phyloP scores from a whole-genome alignment of 1,140 invertebrate species.

The Saccostrea echinata region DNA sequence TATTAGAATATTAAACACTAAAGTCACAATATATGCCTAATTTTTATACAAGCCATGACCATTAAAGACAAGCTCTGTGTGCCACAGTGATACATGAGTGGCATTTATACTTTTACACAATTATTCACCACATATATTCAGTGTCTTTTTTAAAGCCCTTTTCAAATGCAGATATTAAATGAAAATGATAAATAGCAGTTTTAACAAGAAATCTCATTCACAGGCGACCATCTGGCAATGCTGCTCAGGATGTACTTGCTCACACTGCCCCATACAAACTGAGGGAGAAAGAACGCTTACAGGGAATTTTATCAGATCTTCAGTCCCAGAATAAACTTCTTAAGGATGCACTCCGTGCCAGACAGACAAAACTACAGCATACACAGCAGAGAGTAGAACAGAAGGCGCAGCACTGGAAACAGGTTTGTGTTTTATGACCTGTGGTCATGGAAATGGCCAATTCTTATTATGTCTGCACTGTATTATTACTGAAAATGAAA shows the following conservation, averaged over 20 bases:
- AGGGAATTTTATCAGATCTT: constrained; percentile 24
- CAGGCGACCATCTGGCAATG: constrained; percentile 39
- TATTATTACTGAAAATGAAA: too few relatives aligned
- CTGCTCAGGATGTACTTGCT: constrained; percentile 11
- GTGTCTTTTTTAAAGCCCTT: background rate
- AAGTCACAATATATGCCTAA: too few relatives aligned
- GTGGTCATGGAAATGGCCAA: background rate
- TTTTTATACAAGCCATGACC: too few relatives aligned
- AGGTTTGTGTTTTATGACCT: background rate
- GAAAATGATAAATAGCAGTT: background rate
- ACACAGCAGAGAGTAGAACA: constrained; percentile 40
- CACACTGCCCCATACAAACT: constrained; percentile 32
- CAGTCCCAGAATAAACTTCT: constrained; percentile 45
- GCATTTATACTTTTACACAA: too few relatives aligned
- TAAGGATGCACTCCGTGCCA: constrained; percentile 20
- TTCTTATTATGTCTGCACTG: too few relatives aligned
- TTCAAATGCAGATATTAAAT: background rate
- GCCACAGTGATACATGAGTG: too few relatives aligned
- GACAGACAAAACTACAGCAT: constrained; percentile 33
- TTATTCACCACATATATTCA: too few relatives aligned
- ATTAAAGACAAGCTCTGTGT: too few relatives aligned
- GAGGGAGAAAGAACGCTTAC: constrained; percentile 38
- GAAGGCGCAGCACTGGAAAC: constrained; percentile 5
- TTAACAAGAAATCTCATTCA: background rate
- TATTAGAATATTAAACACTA: background rate